Base-by-base conservation (phyloP, 2,888 invertebrate species). In the Gnatocerus cornutus region DNA sequence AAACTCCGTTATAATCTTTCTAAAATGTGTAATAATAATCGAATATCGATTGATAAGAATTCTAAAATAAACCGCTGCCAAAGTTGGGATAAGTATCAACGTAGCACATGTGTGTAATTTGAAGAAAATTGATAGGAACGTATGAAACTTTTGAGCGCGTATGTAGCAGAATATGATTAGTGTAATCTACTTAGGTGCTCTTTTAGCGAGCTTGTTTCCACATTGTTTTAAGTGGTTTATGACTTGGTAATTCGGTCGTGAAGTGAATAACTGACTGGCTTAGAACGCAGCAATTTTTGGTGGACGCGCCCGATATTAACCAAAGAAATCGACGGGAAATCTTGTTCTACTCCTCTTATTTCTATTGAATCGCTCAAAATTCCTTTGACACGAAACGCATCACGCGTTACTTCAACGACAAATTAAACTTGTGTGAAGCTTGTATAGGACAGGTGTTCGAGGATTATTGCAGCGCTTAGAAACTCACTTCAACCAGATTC, bases 231-330 rank as follows among this genome's bases (percentile, higher is more conserved):
- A 59, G 45, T 59, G 59, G 59, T 59, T 59, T 45, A 59, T 59
- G 30, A 43, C 45, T 61, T 61, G 48, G 37, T 61, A 61, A 61
- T 50, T 61, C 43, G 27, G 27, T 62, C 50, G 50, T 50, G 13
- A 62, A 52, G 52, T 41, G 52, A 50, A 62, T 30, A 62, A 29
- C 41, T 9, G 55, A 14, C 10, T 9, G 39, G 10, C 41, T 12
- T 7, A 41, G n/a, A 12, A 12, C 2, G 7, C 41, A n/a, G 10
- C 8, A 9, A 39, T 41, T 68, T 65, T 68, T 68, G 68, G 68
- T 62, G 68, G 62, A 68, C 55, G 68, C 68, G 62, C 62, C 68
- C 62, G 68, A 45, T 29, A 48, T n/a, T n/a, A 48, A 61, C 37
- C 13, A 48, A 33, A 46, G 13, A 61, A 48, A 61, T 48, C 33